These are phyloP conservation scores for Motacilla tschutschensis DNA, from an alignment of 2,113 vertebrate genomes.

Conservation along the genomic window DNA sequence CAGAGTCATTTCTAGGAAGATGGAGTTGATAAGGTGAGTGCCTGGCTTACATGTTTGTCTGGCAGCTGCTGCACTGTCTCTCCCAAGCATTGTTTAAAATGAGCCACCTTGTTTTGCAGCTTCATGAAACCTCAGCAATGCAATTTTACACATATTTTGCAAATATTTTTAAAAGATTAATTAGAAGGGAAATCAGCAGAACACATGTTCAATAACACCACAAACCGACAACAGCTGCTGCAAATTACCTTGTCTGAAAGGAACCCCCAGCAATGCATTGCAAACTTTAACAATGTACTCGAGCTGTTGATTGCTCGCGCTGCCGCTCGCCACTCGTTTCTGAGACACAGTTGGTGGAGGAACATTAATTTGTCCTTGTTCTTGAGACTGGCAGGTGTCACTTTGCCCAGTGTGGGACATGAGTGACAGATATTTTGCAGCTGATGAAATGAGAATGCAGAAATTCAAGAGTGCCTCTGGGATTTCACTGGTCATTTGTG, in stretches of 20 bases:
- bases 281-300: constrained; percentile 66
- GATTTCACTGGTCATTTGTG: constrained; percentile 95
- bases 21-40: neutral
- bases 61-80: neutral
- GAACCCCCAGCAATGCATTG: constrained; percentile 49
- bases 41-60: neutral
- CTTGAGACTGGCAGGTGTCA: constrained; percentile 98
- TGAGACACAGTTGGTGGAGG: constrained; percentile 66
- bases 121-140: neutral
- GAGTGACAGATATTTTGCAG: constrained; percentile 85
- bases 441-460: constrained; percentile 91
- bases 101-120: neutral
- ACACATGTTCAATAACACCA: constrained; percentile 19
- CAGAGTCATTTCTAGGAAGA: constrained; percentile 9
- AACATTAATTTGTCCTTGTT: constrained; percentile 88
- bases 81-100: neutral
- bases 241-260: constrained; percentile 62
- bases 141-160: constrained; percentile 20
- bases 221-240: constrained; percentile 45
- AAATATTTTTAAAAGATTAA: constrained; percentile 51
- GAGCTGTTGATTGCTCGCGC: constrained; percentile 46
- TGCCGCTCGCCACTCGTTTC: constrained; percentile 41
- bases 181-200: constrained; percentile 30
- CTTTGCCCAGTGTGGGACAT: constrained; percentile 83
- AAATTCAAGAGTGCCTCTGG: constrained; percentile 94